Percentiles rank a stretch among this genome's conserved stretches.
Conservation (phyloP, 2,113 vertebrate species). For the Talpa occidentalis region DNA sequence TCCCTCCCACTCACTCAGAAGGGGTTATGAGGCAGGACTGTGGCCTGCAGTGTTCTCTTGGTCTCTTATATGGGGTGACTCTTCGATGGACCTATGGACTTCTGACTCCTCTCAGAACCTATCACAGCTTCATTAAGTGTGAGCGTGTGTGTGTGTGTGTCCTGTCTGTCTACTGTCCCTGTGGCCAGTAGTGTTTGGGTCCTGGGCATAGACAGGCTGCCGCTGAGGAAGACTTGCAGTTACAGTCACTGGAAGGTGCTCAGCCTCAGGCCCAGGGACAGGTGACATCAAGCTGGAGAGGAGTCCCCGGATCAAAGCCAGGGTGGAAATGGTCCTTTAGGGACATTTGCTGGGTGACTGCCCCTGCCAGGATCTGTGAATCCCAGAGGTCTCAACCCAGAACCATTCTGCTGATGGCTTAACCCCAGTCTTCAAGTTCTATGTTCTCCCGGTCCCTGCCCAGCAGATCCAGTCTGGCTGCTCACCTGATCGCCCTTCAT, state of each 20-base stretch:
- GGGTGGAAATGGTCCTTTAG: not conserved
- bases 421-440: not conserved
- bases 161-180: not conserved
- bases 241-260: not conserved
- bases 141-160: not conserved
- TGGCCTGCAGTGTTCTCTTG: not conserved
- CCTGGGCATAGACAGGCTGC: not conserved
- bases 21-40: not conserved
- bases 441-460: accelerated
- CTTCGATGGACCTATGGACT: no score
- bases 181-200: not conserved
- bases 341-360: not conserved
- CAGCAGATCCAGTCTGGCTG: not conserved
- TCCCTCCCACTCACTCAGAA: not conserved
- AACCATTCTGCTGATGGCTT: not conserved
- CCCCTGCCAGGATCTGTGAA: not conserved
- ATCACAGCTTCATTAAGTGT: no score
- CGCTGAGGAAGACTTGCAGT: not conserved
- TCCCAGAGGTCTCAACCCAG: not conserved
- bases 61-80: not conserved
- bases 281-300: not conserved
- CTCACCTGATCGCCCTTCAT: not conserved
- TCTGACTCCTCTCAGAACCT: not conserved
- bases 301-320: not conserved
- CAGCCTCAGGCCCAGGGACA: not conserved